Evolutionary conservation across 2,797 vertebrate genomes (phyloP), one percentile per base, ranked within the genome.

Genomic region (Mormyrops boulengeri): DNA sequence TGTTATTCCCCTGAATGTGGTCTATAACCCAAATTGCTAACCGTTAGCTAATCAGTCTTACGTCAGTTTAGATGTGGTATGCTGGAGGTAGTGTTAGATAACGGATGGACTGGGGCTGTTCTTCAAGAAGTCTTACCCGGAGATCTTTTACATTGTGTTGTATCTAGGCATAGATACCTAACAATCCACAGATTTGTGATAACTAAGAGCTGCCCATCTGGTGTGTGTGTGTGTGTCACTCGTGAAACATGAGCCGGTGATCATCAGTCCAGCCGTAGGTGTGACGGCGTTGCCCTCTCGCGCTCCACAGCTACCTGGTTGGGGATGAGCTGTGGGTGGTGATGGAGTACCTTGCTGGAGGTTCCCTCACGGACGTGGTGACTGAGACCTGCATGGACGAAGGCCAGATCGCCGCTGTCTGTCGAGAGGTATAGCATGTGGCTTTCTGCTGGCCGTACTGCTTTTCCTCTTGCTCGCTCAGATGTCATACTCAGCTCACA

Each of bases 351-450:
- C 94, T 99, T 95, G 98, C 98, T 3, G 98, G 98, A 66, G 98
- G 98, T 89, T 99, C 98, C 0, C 93, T 99, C 91, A 99, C 98
- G 0, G 98, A 99, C 87, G 98, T 99, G 53, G 98, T 99, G 92
- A 99, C 98, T 0, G 98, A 99, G 95, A 99, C 98, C 0, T 99
- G 98, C 92, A 99, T 99, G 98, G 98, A 99, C 52, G 98, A 99
- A 93, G 98, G 98, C 90, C 98, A 99, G 96, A 99, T 99, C 85
- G 98, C 98, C 89, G 98, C 98, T 49, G 98, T 99, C 92, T 99
- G 98, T 95, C 96, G 98, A 95, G 98, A 99, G 97, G 98, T 99
- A 95, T 95, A 30, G 19, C 11, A 3, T 8, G 12, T 17, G 30
- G 66, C 66, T 6, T 17, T 73, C 66, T 2, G 66, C 66, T 6